These are phyloP conservation scores for Calephelis nemesis DNA, from an alignment of 1,140 invertebrate species.

Conservation along the genomic window DNA sequence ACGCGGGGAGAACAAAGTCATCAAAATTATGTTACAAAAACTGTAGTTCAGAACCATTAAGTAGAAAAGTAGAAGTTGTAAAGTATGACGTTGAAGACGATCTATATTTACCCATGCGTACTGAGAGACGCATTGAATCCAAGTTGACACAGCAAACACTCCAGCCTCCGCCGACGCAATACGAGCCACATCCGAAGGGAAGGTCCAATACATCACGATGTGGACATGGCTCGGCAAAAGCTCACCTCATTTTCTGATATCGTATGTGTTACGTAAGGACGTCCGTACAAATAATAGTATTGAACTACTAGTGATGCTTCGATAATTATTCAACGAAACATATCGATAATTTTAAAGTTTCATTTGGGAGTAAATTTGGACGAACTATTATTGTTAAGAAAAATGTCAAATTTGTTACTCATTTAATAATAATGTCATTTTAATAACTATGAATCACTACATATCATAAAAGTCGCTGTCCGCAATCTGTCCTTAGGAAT, in stretches of 20 bases:
- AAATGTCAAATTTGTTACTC: too few species aligned
- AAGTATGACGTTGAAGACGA: neutral
- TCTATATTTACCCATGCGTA: constrained; percentile 25
- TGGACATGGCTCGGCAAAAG: constrained; percentile 23
- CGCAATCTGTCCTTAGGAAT: too few species aligned
- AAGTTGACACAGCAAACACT: constrained; percentile 28
- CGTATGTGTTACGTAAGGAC: constrained; percentile 22
- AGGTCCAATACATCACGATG: constrained; percentile 25
- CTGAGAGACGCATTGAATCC: constrained; percentile 25
- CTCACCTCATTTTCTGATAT: constrained; percentile 26
- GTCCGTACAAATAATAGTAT: constrained; percentile 12
- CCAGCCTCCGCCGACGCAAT: constrained; percentile 9
- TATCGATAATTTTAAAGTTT: neutral
- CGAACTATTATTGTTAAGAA: neutral
- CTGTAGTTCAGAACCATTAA: too few species aligned
- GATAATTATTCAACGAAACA: neutral
- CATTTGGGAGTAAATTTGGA: too few species aligned
- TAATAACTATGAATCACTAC: too few species aligned
- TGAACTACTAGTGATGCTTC: constrained; percentile 3
- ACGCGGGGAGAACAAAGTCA: too few species aligned
- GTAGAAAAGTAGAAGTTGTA: too few species aligned
- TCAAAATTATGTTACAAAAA: too few species aligned
- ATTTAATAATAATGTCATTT: too few species aligned
- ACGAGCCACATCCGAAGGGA: constrained; percentile 10
- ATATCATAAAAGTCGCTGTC: too few species aligned